Evolutionary conservation across 2,888 invertebrate species (phyloP).

Genomic region (Meiosimyza platycephala): DNA sequence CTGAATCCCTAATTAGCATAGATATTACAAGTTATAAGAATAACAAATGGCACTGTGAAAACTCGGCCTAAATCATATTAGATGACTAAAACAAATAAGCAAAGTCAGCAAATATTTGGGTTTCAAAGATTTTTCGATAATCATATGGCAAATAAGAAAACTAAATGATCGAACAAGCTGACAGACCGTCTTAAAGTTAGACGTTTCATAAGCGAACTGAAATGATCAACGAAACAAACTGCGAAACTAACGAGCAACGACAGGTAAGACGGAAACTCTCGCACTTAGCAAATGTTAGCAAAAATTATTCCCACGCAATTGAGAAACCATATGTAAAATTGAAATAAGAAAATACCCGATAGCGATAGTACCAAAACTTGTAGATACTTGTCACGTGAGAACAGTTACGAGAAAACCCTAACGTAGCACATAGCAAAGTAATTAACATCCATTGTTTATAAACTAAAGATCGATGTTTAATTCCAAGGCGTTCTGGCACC

Average conservation of each 20-base stretch:
- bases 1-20: slow-evolving; percentile 4
- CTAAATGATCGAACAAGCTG: background rate
- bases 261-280: slow-evolving; percentile 26
- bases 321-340: slow-evolving; percentile 24
- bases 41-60: slow-evolving; percentile 7
- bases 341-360: slow-evolving; percentile 15
- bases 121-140: background rate
- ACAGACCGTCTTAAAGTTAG: background rate
- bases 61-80: slow-evolving; percentile 7
- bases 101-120: slow-evolving; percentile 1
- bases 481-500: slow-evolving; percentile 23
- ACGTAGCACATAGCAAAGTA: slow-evolving; percentile 44
- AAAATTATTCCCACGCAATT: slow-evolving; percentile 23
- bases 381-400: slow-evolving; percentile 10
- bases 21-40: slow-evolving; percentile 29
- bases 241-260: slow-evolving; percentile 15
- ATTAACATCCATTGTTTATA: slow-evolving; percentile 45
- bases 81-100: slow-evolving; percentile 9
- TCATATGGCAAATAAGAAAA: slow-evolving; percentile 1
- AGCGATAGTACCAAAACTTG: background rate
- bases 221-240: slow-evolving; percentile 7
- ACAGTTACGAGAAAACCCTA: slow-evolving; percentile 1
- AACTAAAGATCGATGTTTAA: slow-evolving; percentile 9
- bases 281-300: background rate
- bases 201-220: background rate